phyloP scores from a whole-genome alignment of 2,113 vertebrate genomes.

The Chaetodon trifascialis region DNA sequence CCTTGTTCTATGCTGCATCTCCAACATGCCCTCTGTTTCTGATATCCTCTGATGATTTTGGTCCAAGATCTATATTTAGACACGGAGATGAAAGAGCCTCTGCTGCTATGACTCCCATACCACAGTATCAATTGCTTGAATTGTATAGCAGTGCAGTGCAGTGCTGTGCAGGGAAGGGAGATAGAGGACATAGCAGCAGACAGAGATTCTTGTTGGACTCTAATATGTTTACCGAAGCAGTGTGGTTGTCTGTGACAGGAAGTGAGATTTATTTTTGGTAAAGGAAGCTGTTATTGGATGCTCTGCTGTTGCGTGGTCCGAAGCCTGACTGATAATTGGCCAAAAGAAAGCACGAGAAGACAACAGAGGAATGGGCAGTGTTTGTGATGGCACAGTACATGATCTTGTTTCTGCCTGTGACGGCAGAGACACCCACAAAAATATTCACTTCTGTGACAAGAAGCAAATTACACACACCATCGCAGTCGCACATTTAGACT shows the following conservation, averaged over 20 bases:
- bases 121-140: background rate
- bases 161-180: background rate
- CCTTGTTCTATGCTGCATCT: background rate
- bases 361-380: background rate
- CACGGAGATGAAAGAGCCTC: background rate
- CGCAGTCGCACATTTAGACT: conserved; percentile 8
- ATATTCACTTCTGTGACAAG: background rate
- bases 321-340: conserved; percentile 11
- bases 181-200: background rate
- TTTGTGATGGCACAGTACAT: background rate
- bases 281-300: conserved; percentile 22
- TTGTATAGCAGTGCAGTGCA: background rate
- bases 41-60: background rate
- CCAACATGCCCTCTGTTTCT: background rate
- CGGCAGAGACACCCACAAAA: background rate
- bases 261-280: conserved; percentile 43
- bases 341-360: background rate
- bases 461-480: conserved; percentile 11
- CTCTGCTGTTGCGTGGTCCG: background rate
- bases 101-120: background rate
- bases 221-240: background rate
- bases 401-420: conserved; percentile 19
- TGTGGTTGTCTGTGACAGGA: conserved; percentile 20
- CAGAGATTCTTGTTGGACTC: background rate
- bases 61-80: background rate